These are phyloP conservation scores for Eupithecia subfuscata DNA, from an alignment of 2,888 invertebrate genomes.

Conservation along the genomic window DNA sequence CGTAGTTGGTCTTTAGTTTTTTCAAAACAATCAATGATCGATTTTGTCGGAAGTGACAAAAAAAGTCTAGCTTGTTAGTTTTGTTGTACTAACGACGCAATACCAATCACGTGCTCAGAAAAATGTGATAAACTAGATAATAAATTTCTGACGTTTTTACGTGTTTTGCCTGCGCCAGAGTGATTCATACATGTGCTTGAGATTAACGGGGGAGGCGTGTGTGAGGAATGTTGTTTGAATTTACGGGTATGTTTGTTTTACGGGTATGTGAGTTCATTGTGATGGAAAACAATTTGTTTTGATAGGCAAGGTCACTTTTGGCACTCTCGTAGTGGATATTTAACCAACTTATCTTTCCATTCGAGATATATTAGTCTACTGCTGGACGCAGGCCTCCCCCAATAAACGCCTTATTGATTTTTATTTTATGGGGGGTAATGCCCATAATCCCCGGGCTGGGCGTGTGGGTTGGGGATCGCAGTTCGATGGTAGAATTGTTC, in stretches of 20 bases:
- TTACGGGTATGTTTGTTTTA: constrained; percentile 13
- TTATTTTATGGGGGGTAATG: no score
- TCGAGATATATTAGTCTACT: no score
- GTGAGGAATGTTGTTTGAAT: constrained; percentile 6
- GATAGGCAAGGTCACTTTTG: background rate
- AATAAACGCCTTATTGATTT: no score
- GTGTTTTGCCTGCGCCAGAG: background rate
- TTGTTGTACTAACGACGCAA: background rate
- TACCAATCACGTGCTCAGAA: background rate
- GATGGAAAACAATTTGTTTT: background rate
- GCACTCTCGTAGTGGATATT: background rate
- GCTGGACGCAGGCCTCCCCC: no score
- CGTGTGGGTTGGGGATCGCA: no score
- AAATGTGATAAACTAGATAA: background rate
- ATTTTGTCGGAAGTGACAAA: no score
- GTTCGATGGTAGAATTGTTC: no score
- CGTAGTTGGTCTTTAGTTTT: no score
- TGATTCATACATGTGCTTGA: background rate
- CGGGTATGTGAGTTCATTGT: constrained; percentile 25
- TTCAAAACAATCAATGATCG: no score
- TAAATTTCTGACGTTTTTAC: background rate
- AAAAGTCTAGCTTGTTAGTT: background rate
- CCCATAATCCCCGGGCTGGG: no score
- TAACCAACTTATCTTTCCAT: no score
- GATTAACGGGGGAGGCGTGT: background rate